These are phyloP conservation scores for Stichodactyla helianthus DNA, from an alignment of 64 coral and sea anemone species.

Conservation along the genomic window DNA sequence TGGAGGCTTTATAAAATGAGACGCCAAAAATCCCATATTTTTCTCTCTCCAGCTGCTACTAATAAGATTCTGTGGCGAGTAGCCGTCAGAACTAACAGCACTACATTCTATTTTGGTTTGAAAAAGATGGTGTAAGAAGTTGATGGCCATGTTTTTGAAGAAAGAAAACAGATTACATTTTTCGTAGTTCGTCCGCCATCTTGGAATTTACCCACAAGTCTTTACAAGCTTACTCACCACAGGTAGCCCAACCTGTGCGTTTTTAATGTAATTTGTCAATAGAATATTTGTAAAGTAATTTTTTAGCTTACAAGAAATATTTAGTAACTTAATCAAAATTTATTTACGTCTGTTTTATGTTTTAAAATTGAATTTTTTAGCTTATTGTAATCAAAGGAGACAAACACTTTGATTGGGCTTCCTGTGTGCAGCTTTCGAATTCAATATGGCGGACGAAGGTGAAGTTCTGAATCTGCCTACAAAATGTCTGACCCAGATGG, in stretches of 20 bases:
- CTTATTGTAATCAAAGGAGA: too few relatives aligned
- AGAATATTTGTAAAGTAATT: not conserved
- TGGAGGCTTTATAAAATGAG: conserved; percentile 86
- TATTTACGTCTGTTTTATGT: too few relatives aligned
- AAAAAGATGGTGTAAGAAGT: conserved; percentile 80
- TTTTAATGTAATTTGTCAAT: not conserved
- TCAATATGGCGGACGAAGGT: conserved; percentile 49
- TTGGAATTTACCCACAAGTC: not conserved
- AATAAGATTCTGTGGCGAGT: conserved; percentile 57
- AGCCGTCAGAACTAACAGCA: conserved; percentile 73
- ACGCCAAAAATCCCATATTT: conserved; percentile 71
- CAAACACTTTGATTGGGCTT: not conserved
- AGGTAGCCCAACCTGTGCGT: not conserved
- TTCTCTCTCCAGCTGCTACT: conserved; percentile 48
- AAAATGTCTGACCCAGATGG: conserved; percentile 39
- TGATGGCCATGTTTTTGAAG: conserved; percentile 40
- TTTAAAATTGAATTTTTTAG: too few relatives aligned
- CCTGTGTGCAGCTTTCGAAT: not conserved
- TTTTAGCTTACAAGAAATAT: not conserved
- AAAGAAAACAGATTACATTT: not conserved
- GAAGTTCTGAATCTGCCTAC: not conserved
- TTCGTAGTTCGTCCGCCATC: not conserved
- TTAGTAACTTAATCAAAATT: too few relatives aligned
- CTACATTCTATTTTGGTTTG: conserved; percentile 60
- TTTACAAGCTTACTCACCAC: not conserved